Conservation (phyloP, 2,113 vertebrate genomes). For the Serinus canaria region DNA sequence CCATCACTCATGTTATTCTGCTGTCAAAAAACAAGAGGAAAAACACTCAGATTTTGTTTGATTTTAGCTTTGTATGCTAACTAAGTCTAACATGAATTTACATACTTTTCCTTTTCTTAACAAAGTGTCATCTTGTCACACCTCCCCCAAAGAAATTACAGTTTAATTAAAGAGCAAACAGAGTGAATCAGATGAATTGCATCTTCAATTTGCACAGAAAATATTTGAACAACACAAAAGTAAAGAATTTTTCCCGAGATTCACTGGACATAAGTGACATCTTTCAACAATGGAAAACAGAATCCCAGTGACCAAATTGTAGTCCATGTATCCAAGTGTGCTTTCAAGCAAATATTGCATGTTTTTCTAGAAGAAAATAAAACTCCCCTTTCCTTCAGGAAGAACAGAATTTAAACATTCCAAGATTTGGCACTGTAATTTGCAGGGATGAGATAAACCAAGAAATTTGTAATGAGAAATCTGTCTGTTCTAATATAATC, state of each 20-base stretch:
- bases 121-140: background rate
- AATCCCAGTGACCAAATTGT: background rate
- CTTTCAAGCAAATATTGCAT: background rate
- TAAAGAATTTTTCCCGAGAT: background rate
- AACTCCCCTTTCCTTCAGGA: background rate
- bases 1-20: background rate
- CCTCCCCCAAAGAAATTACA: background rate
- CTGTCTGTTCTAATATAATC: background rate
- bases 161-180: background rate
- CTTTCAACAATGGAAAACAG: background rate
- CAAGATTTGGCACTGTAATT: background rate
- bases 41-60: background rate
- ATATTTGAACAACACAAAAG: background rate
- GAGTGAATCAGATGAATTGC: background rate
- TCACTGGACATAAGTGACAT: background rate
- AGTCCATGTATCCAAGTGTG: background rate
- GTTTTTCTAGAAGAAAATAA: background rate
- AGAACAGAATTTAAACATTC: background rate
- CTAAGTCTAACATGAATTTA: background rate
- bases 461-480: background rate
- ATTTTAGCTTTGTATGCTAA: background rate
- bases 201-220: background rate
- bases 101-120: background rate
- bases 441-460: background rate
- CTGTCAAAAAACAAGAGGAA: background rate